Base-by-base conservation (phyloP, 2,113 vertebrate genomes). In the Paradoxurus hermaphroditus region DNA sequence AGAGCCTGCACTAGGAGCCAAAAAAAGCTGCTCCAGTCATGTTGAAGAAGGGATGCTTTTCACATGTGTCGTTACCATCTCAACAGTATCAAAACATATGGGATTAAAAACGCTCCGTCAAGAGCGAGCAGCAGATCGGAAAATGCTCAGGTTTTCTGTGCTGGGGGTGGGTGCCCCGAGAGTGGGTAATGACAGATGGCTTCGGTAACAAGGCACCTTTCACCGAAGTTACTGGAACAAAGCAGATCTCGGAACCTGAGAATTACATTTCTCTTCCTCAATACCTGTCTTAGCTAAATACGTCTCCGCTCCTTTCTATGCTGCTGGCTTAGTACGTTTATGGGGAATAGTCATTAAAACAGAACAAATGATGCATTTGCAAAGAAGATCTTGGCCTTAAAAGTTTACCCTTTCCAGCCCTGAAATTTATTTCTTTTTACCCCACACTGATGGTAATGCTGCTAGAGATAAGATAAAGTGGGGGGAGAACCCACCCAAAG, bases 51-150 rank as follows among this genome's bases (percentile, higher is more conserved):
- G 96, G 95, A 97, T 95, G 56, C 84, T 87, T 92, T 88, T 91
- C 97, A 84, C 79, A 82, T 49, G 93, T 86, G 77, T 95, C 1
- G 2, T 98, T 98, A 97, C 79, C 97, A 98, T 98, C 97, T 97
- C 96, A 98, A 95, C 77, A 84, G 79, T 72, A 98, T 86, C 97
- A 98, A 99, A 98, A 98, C 96, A 98, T 81, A 98, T 62, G 98
- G 0, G 9, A 98, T 97, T 98, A 96, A 97, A 98, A 98, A 29
- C 23, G 70, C 95, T 98, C 95, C 98, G 97, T 98, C 96, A 97
- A 94, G 98, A 98, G 21, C 62, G 97, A 98, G 67, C 96, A 96
- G 97, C 72, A 95, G 92, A 98, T 97, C 75, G 65, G 84, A 92
- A 95, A 67, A 98, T 95, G 98, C 96, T 97, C 93, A 96, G 97